These are phyloP conservation scores for Barypeithes pellucidus DNA, from an alignment of 2,888 invertebrate species.

Conservation along the genomic window DNA sequence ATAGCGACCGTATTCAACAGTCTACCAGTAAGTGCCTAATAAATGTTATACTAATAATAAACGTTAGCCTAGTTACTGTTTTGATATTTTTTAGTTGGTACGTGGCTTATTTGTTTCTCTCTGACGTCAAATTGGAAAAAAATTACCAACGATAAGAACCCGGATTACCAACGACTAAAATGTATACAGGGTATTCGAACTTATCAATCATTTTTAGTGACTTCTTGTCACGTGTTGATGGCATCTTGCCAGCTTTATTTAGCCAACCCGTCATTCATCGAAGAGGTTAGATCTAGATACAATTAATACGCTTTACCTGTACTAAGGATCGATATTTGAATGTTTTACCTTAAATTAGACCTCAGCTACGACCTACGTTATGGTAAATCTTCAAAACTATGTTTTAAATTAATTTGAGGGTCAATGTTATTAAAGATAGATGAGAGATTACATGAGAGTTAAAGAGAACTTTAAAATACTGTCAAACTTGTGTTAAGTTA, in stretches of 20 bases:
- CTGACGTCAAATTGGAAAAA: constrained; percentile 55
- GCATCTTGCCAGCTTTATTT: constrained; percentile 47
- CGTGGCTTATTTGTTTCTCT: constrained; percentile 55
- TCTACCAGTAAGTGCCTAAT: neutral
- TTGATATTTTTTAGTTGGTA: constrained; percentile 53
- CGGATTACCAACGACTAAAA: constrained; percentile 57
- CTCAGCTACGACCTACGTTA: too few species aligned
- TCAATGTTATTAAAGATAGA: too few species aligned
- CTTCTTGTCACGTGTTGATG: constrained; percentile 57
- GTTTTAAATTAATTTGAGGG: too few species aligned
- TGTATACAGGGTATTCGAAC: constrained; percentile 60
- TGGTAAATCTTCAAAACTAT: too few species aligned
- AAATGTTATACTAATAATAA: too few species aligned
- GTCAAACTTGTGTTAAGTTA: too few species aligned
- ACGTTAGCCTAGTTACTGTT: too few species aligned
- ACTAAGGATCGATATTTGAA: too few species aligned
- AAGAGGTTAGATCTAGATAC: constrained; percentile 13
- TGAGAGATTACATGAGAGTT: too few species aligned
- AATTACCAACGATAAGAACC: constrained; percentile 42
- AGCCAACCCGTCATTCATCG: neutral
- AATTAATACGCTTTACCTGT: too few species aligned
- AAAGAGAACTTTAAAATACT: too few species aligned
- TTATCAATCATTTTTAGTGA: constrained; percentile 58
- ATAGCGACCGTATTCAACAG: neutral
- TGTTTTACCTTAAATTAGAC: too few species aligned